These are phyloP conservation scores for Alexandromys fortis DNA, from an alignment of 2,113 vertebrate genomes.

Conservation along the genomic window DNA sequence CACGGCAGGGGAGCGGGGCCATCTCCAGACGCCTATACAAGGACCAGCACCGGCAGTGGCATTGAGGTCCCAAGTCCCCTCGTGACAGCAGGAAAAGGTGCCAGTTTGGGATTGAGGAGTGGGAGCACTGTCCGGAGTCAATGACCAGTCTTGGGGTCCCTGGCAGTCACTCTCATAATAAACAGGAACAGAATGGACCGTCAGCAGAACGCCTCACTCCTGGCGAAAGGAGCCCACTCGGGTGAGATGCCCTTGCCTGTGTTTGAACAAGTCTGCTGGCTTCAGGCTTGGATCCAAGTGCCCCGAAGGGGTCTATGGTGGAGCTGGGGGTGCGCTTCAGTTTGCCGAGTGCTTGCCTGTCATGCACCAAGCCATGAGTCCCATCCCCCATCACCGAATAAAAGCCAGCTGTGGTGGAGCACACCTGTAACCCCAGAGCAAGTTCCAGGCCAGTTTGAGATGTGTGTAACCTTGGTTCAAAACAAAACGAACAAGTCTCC, in stretches of 20 bases:
- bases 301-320: background rate
- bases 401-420: background rate
- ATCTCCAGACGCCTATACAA: background rate
- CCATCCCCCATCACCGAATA: background rate
- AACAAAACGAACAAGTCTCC: background rate
- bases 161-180: background rate
- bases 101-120: background rate
- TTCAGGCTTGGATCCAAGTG: background rate
- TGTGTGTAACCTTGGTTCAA: background rate
- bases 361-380: background rate
- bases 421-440: background rate
- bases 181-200: background rate
- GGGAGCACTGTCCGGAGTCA: background rate
- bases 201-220: accelerated
- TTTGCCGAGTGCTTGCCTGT: background rate
- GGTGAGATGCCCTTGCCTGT: background rate
- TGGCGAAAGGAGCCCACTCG: background rate
- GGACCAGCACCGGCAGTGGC: accelerated
- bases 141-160: background rate
- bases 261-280: background rate
- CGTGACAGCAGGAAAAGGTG: background rate
- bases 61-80: accelerated
- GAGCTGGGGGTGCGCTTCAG: background rate
- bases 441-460: background rate
- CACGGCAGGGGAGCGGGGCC: background rate